Percentiles rank a stretch among this genome's conserved stretches.
phyloP scores from a whole-genome alignment of 1,140 invertebrate species.

The Bombyx mandarina region DNA sequence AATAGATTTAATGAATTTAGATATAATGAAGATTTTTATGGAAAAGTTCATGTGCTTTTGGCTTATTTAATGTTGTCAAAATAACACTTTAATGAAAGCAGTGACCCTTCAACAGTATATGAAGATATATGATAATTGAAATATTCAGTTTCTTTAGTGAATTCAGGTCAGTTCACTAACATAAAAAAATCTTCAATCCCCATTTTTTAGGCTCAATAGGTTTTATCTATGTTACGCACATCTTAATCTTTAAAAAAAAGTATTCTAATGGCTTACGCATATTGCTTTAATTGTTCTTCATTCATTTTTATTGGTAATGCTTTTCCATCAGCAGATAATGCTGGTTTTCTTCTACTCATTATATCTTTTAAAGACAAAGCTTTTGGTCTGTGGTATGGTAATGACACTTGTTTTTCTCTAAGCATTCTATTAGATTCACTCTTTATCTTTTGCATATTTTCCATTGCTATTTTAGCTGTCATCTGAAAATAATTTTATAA shows the following conservation, averaged over 20 bases:
- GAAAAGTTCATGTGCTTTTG: too few species aligned
- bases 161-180: too few species aligned
- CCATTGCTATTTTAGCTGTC: conserved; percentile 71
- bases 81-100: too few species aligned
- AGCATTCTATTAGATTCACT: conserved; percentile 78
- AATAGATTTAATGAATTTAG: too few species aligned
- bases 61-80: too few species aligned
- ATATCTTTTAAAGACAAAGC: conserved; percentile 80
- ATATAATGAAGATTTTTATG: neutral
- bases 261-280: conserved; percentile 63
- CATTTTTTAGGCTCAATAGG: neutral
- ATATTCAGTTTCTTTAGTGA: too few species aligned
- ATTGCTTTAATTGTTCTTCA: conserved; percentile 67
- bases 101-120: too few species aligned
- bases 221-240: neutral
- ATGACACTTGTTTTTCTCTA: conserved; percentile 76
- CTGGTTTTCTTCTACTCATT: conserved; percentile 61
- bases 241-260: too few species aligned
- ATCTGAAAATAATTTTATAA: conserved; percentile 40
- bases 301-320: conserved; percentile 70
- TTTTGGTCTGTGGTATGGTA: conserved; percentile 86
- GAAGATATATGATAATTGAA: too few species aligned
- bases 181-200: neutral
- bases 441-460: conserved; percentile 72
- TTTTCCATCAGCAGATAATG: conserved; percentile 49